Conservation (phyloP, 2,888 invertebrate species). For the Maniola hyperantus region DNA sequence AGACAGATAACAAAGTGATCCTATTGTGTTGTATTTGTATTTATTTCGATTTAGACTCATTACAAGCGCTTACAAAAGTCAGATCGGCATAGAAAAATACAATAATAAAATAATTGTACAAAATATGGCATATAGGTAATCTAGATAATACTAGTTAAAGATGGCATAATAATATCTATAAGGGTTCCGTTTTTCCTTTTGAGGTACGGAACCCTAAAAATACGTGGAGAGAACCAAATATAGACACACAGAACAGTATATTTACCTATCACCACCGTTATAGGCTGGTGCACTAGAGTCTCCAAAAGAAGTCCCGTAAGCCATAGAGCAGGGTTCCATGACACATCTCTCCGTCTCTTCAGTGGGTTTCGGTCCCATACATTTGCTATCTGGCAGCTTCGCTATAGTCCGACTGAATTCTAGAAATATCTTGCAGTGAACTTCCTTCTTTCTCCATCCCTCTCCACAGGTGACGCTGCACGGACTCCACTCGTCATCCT, state of each 20-base stretch:
- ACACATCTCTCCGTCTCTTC: conserved; percentile 92
- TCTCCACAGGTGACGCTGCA: conserved; percentile 97
- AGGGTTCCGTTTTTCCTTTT: too few species aligned
- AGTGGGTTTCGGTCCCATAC: conserved; percentile 91
- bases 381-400: conserved; percentile 93
- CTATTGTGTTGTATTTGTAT: too few species aligned
- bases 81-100: too few species aligned
- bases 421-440: conserved; percentile 97
- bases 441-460: conserved; percentile 92
- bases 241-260: background rate
- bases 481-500: conserved; percentile 93
- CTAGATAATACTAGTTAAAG: too few species aligned
- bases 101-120: too few species aligned
- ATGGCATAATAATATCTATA: too few species aligned
- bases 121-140: too few species aligned
- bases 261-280: conserved; percentile 68
- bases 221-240: background rate
- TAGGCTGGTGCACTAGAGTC: conserved; percentile 73
- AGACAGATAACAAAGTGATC: too few species aligned
- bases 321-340: conserved; percentile 89
- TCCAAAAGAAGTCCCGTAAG: conserved; percentile 80
- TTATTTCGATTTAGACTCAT: too few species aligned
- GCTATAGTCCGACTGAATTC: conserved; percentile 95
- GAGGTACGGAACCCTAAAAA: too few species aligned
- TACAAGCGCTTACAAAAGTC: too few species aligned